Conservation (phyloP, 1,140 invertebrate species). For the Polyergus mexicanus region DNA sequence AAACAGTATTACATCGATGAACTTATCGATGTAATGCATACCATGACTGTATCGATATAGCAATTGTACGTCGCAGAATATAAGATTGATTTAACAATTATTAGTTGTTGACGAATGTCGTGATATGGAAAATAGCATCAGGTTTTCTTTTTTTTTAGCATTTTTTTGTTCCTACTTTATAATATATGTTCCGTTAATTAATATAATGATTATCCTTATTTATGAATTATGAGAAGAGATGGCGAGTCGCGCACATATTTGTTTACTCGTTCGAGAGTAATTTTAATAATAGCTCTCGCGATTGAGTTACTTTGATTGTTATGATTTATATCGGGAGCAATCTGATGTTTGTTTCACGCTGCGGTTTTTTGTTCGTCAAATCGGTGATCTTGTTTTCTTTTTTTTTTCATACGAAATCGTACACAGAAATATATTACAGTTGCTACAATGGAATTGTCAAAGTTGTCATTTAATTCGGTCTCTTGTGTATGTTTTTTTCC, state of each 20-base stretch:
- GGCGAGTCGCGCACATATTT: neutral
- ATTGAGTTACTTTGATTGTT: neutral
- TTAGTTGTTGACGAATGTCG: neutral
- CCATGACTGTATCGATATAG: neutral
- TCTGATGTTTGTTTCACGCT: slow-evolving; percentile 13
- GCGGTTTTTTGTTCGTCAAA: neutral
- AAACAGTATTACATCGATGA: neutral
- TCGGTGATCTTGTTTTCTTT: slow-evolving; percentile 11
- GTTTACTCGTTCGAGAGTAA: neutral
- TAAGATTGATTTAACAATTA: neutral
- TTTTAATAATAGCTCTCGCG: neutral
- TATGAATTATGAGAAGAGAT: neutral
- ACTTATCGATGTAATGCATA: neutral
- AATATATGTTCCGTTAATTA: neutral
- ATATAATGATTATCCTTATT: neutral
- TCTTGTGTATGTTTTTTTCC: slow-evolving; percentile 34
- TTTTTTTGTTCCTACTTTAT: slow-evolving; percentile 17
- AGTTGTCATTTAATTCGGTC: slow-evolving; percentile 14
- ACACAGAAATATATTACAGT: neutral
- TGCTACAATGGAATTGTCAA: neutral
- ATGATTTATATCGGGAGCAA: neutral
- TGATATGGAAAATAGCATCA: neutral
- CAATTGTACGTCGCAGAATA: neutral
- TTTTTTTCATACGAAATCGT: neutral
- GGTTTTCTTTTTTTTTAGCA: neutral